A percentile compares a stretch with the other conserved stretches of the same genome.
Evolutionary conservation across 2,113 vertebrate genomes (phyloP).

Genomic region (Nerophis ophidion): DNA sequence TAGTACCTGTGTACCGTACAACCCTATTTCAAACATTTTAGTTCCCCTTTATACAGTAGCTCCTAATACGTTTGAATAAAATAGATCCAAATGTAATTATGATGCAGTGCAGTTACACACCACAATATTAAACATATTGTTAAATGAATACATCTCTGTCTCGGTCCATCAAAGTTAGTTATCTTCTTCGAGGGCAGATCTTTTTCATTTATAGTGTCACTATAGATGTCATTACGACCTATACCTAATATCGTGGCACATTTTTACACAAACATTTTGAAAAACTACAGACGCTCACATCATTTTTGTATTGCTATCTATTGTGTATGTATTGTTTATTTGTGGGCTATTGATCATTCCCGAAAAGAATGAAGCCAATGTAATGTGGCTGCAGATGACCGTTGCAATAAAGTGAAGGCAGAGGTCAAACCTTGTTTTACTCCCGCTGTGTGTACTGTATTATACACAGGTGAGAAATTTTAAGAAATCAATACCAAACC

Average conservation of each 20-base stretch:
- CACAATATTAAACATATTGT: neutral
- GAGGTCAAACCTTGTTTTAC: slow-evolving; percentile 38
- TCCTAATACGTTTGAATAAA: too few species aligned
- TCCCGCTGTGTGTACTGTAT: neutral
- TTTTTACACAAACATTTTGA: too few species aligned
- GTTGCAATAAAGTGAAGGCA: neutral
- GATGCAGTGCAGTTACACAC: neutral
- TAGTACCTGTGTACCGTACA: neutral
- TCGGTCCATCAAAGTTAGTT: neutral
- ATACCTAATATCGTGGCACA: neutral
- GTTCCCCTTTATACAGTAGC: neutral
- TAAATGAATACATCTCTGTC: neutral
- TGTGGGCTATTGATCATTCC: neutral
- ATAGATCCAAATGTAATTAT: neutral
- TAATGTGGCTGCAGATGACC: neutral
- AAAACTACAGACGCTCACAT: too few species aligned
- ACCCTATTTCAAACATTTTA: neutral
- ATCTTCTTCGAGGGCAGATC: neutral
- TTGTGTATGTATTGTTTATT: too few species aligned
- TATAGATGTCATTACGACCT: neutral
- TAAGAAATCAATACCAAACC: slow-evolving; percentile 55
- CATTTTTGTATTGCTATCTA: too few species aligned
- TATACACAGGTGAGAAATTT: neutral
- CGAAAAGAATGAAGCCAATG: neutral
- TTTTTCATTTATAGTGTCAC: neutral